These are phyloP conservation scores for Caenorhabditis afra DNA, from an alignment of 2,888 invertebrate genomes.

Conservation along the genomic window DNA sequence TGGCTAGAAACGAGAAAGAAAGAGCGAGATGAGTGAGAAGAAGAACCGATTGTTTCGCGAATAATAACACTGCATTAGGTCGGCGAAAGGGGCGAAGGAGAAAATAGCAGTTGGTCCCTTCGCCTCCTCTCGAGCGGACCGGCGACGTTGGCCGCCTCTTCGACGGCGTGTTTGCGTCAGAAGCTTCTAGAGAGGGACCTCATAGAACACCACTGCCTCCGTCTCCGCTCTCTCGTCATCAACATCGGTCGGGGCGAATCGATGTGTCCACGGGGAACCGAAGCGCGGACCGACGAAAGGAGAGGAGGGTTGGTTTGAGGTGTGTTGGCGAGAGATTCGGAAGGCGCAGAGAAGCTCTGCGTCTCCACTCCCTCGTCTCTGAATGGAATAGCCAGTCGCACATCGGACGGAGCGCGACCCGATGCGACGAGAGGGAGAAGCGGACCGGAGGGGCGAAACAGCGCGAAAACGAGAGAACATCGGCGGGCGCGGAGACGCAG, in stretches of 20 bases:
- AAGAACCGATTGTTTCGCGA: background rate
- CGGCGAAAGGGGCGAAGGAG: background rate
- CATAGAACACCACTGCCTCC: slow-evolving; percentile 41
- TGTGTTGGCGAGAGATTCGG: slow-evolving; percentile 8
- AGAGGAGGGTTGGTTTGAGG: slow-evolving; percentile 38
- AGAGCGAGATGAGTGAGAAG: background rate
- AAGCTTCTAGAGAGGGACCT: slow-evolving; percentile 16
- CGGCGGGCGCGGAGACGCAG: slow-evolving; percentile 6
- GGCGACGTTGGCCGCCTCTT: too few species aligned
- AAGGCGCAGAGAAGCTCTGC: slow-evolving; percentile 7
- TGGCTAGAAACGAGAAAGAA: background rate
- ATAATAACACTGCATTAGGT: too few species aligned
- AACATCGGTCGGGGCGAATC: slow-evolving; percentile 13
- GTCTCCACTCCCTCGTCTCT: slow-evolving; percentile 31
- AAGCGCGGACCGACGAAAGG: slow-evolving; percentile 4
- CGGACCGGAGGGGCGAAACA: background rate
- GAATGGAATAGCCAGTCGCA: slow-evolving; percentile 35
- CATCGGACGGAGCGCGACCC: slow-evolving; percentile 42
- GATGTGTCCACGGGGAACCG: slow-evolving; percentile 27
- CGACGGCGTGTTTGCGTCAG: slow-evolving; percentile 34
- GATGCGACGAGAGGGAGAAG: slow-evolving; percentile 6
- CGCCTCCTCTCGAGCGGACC: background rate
- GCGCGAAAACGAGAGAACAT: background rate
- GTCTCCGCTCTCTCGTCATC: slow-evolving; percentile 17
- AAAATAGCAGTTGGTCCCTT: slow-evolving; percentile 14